Percentiles rank a stretch among this genome's conserved stretches.
Conservation (phyloP, 1,140 invertebrate species). For the Aporrectodea caliginosa region DNA sequence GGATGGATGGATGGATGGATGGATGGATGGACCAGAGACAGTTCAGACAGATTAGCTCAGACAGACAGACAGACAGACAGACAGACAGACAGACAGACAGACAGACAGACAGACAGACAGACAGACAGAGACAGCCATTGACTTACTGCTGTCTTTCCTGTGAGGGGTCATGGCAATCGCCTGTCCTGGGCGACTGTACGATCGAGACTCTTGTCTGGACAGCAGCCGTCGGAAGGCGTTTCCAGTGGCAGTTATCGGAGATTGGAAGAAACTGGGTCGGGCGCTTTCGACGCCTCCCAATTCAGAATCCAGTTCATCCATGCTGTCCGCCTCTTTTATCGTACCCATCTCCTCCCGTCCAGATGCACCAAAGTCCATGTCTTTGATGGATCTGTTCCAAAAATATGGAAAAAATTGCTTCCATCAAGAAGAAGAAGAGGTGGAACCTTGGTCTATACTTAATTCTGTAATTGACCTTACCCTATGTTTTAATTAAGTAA, state of each 20-base stretch:
- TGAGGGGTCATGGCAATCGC: conserved; percentile 60
- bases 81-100: conserved; percentile 1
- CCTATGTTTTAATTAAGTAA: too few species aligned
- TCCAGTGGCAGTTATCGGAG: not conserved
- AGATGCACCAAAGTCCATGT: not conserved
- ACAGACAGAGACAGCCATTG: not conserved
- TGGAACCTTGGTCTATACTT: too few species aligned
- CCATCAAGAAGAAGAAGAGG: too few species aligned
- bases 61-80: conserved; percentile 1
- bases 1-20: not conserved
- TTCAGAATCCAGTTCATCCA: not conserved
- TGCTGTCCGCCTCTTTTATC: not conserved
- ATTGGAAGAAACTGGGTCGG: not conserved
- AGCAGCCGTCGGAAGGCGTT: not conserved
- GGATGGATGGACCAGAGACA: not conserved
- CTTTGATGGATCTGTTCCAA: not conserved
- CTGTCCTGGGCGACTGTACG: not conserved
- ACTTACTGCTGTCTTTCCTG: conserved; percentile 88
- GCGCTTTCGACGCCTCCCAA: not conserved
- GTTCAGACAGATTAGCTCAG: too few species aligned
- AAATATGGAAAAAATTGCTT: too few species aligned
- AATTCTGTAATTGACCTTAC: too few species aligned
- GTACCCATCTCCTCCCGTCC: not conserved
- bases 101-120: conserved; percentile 1
- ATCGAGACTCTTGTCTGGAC: not conserved